Evolutionary conservation across 92 coral and sea anemone species (phyloP).

Genomic region (Parazoanthus atlanticus): DNA sequence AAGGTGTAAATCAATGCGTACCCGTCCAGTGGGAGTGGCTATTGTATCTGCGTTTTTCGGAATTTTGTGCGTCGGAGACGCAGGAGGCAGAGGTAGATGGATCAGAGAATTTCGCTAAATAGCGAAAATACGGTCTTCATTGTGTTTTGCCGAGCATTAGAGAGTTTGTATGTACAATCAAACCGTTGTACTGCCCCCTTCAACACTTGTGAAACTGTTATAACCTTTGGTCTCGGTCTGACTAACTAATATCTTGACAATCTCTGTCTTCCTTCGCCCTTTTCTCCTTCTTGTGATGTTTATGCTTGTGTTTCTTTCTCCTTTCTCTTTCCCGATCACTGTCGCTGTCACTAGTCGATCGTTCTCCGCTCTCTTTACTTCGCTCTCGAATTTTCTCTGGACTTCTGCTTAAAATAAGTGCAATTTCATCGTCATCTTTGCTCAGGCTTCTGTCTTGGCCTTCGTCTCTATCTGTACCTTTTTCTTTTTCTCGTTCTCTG

Average conservation of each 20-base stretch:
- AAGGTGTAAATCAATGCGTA: too few species aligned
- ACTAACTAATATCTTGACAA: neutral
- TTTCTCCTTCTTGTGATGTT: neutral
- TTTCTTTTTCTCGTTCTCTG: neutral
- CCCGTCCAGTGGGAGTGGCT: too few species aligned
- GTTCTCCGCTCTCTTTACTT: constrained; percentile 27
- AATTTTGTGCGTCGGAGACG: too few species aligned
- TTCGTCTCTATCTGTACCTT: neutral
- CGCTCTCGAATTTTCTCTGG: constrained; percentile 19
- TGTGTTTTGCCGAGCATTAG: too few species aligned
- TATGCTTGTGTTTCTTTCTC: constrained; percentile 1
- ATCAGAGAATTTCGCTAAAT: too few species aligned
- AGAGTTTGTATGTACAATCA: too few species aligned
- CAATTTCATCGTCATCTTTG: neutral
- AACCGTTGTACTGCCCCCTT: too few species aligned
- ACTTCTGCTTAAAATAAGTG: neutral
- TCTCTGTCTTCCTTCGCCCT: neutral
- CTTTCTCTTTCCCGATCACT: neutral
- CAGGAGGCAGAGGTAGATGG: too few species aligned
- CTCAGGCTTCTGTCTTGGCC: constrained; percentile 35
- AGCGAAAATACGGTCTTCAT: too few species aligned
- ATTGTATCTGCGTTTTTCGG: too few species aligned
- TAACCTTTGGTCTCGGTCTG: neutral
- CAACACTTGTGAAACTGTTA: neutral
- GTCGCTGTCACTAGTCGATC: constrained; percentile 17